phyloP scores from a whole-genome alignment of 2,113 vertebrate species.

The Indicator maculatus region DNA sequence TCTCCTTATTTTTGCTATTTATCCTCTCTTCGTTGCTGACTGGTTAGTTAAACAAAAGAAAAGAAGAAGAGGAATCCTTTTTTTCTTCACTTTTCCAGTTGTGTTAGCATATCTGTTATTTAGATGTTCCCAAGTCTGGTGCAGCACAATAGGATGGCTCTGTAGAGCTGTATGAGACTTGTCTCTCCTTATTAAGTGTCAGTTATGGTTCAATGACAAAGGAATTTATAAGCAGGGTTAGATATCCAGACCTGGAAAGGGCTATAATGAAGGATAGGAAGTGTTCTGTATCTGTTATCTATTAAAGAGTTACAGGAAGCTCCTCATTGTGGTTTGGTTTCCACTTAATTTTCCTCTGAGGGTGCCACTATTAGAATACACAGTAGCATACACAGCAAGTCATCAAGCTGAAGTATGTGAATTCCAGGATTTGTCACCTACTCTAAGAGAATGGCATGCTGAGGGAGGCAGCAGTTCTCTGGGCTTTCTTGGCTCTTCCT shows the following conservation, averaged over 20 bases:
- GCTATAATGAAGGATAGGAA: neutral
- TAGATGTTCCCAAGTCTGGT: conserved; percentile 8
- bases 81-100: conserved; percentile 33
- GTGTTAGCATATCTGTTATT: conserved; percentile 43
- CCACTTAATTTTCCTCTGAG: neutral
- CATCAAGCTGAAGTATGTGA: neutral
- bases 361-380: neutral
- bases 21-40: neutral
- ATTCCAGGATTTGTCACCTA: neutral
- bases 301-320: neutral
- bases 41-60: neutral
- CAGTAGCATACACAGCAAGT: neutral
- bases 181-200: conserved; percentile 44
- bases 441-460: neutral
- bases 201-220: conserved; percentile 19
- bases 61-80: neutral
- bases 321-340: neutral
- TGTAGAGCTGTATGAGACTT: neutral
- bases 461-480: neutral
- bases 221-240: conserved; percentile 15
- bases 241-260: neutral
- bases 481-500: neutral
- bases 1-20: conserved; percentile 3
- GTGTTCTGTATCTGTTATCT: neutral
- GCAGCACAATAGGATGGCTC: conserved; percentile 27